Evolutionary conservation across 2,888 invertebrate genomes (phyloP), one percentile per base, ranked within the genome.

Genomic region (Bimastos eiseni): DNA sequence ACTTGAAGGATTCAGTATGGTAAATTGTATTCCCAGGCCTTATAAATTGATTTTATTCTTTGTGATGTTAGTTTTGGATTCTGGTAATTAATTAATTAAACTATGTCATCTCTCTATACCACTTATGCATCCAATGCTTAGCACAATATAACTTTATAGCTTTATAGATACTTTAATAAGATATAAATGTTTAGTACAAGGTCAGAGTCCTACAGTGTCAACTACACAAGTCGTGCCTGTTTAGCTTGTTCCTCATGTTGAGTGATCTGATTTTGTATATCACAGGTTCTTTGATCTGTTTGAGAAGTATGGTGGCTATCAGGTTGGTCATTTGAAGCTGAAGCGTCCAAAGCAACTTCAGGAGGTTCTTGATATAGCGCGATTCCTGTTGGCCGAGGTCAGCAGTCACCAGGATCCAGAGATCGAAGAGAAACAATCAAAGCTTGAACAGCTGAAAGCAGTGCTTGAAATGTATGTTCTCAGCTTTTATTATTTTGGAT

Each of bases 281-380:
- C n/a, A 24, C 93, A 98, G 98, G 95, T 99, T 99, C 95, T 99
- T 99, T 96, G 98, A 98, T 94, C 97, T 99, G 93, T 99, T 99
- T 95, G 97, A 98, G 94, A 99, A 98, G 94, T 98, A 99, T 95
- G 98, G 98, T 93, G 99, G 95, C 3, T 98, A 97, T 94, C 98
- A 98, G 94, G 97, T 98, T 92, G 98, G 98, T 0, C 99, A 99
- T 94, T 97, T 99, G 0, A 99, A 99, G 95, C 96, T 99, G 93
- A 99, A 99, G 95, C 97, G 98, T 91, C 99, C 99, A 0, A 98
- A 99, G 94, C 96, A 95, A 92, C 92, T 95, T 90, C 94, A 95
- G 93, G 99, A 99, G 96, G 98, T 99, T 93, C 96, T 99, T 93
- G 99, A 99, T 95, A 98, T 99, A 92, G 98, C 99, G 2, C 96